phyloP scores from a whole-genome alignment of 2,888 invertebrate genomes.

The Actias luna region DNA sequence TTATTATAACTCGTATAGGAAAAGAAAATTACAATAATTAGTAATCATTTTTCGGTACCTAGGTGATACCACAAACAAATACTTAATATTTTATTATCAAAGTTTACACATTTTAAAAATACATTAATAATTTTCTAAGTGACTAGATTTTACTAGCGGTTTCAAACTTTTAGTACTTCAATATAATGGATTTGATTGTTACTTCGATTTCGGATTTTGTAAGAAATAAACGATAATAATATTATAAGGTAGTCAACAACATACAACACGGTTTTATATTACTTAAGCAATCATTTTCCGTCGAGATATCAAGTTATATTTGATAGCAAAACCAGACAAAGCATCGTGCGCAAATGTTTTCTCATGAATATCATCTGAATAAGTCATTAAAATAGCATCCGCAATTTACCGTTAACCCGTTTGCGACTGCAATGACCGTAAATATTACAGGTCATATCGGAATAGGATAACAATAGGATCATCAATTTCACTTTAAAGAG shows the following conservation, averaged over 20 bases:
- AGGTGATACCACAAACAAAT: too few species aligned
- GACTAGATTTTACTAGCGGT: too few species aligned
- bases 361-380: background rate
- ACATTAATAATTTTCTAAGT: too few species aligned
- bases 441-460: slow-evolving; percentile 26
- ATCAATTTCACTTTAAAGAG: slow-evolving; percentile 24
- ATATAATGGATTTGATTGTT: too few species aligned
- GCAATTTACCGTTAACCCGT: slow-evolving; percentile 14
- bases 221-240: too few species aligned
- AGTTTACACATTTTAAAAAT: too few species aligned
- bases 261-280: background rate
- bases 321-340: background rate
- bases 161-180: too few species aligned
- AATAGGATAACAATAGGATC: slow-evolving; percentile 30
- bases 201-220: too few species aligned
- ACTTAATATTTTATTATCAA: too few species aligned
- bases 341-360: background rate
- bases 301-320: background rate
- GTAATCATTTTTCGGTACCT: too few species aligned
- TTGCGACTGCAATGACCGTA: slow-evolving; percentile 10
- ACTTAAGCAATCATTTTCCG: background rate
- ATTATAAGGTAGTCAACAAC: background rate
- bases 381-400: background rate
- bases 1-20: too few species aligned
- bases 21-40: too few species aligned